Evolutionary conservation across 2,888 invertebrate genomes (phyloP).

Genomic region (Sphecodes monilicornis): DNA sequence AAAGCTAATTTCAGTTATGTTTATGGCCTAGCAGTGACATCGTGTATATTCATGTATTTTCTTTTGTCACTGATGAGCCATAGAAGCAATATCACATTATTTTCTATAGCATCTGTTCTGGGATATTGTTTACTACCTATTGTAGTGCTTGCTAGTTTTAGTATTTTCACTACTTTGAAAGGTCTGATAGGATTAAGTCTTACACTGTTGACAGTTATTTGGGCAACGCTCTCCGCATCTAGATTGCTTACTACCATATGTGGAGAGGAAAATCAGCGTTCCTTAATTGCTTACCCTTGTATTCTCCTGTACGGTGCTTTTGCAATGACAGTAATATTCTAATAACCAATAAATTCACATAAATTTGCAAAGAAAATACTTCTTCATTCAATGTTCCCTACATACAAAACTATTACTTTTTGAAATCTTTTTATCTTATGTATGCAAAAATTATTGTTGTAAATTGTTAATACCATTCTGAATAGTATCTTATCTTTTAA

Average conservation of each 20-base stretch:
- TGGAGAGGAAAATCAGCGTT: constrained; percentile 93
- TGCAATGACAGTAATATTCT: constrained; percentile 96
- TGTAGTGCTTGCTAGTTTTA: constrained; percentile 92
- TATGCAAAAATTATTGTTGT: background rate
- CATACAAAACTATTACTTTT: background rate
- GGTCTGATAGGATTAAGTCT: constrained; percentile 89
- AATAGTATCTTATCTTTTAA: background rate
- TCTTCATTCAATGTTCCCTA: background rate
- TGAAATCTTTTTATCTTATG: background rate
- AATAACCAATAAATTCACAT: constrained; percentile 67
- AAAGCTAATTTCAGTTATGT: constrained; percentile 97
- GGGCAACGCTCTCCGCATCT: constrained; percentile 97
- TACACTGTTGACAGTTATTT: constrained; percentile 90
- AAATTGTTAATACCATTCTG: background rate
- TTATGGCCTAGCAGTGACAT: constrained; percentile 95
- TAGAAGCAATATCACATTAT: constrained; percentile 90
- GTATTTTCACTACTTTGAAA: constrained; percentile 92
- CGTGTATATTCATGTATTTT: constrained; percentile 95
- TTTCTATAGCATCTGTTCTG: constrained; percentile 93
- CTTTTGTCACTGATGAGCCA: constrained; percentile 93
- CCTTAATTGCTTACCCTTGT: constrained; percentile 96
- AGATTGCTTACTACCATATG: constrained; percentile 96
- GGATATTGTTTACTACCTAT: constrained; percentile 98
- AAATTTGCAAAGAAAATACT: background rate
- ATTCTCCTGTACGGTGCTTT: constrained; percentile 96